Base-by-base conservation (phyloP, 2,888 invertebrate genomes). In the Xestia rhomboidea region DNA sequence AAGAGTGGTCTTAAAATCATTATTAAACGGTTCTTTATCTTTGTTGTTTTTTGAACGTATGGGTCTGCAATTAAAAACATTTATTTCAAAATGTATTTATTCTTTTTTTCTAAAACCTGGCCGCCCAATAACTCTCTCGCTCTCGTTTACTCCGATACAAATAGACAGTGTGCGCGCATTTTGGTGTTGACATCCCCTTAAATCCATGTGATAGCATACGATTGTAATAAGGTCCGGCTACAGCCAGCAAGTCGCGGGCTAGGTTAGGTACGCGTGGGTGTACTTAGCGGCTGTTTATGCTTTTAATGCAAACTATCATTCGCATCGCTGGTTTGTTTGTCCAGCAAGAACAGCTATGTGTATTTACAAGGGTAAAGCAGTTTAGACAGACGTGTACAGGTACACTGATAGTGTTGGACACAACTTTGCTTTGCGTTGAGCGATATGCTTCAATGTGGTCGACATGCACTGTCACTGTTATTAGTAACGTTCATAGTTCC, bases 351-450 rank as follows among this genome's bases (percentile, higher is more conserved):
- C 54, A 62, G 38, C 38, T 70, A 24, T 34, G 24, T 63, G 30
- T 49, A 83, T 49, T 51, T 67, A 57, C 18, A 2, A 70, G 41
- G 30, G 21, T 69, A 60, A 82, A 82, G 7, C 60, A 27, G 51
- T n/a, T 70, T 69, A 41, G 46, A 78, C 27, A 54, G 54, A 49
- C 66, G 3, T 30, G 18, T 60, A 44, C 46, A n/a, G n/a, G n/a
- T n/a, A n/a, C 34, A 77, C 64, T 64, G 18, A 60, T 60, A 64
- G 15, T 68, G 27, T 51, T 66, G 49, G 15, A 38, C n/a, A 30
- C 38, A 38, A 27, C 13, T n/a, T 54, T 68, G 54, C 27, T 57
- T 49, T 62, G 57, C 34, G 38, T 38, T 24, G 27, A 67, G 27
- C 6, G 11, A 51, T 18, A 60, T 51, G 66, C 44, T n/a, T 60